phyloP scores from a whole-genome alignment of 2,888 invertebrate species.

The Epsilonema sp. region DNA sequence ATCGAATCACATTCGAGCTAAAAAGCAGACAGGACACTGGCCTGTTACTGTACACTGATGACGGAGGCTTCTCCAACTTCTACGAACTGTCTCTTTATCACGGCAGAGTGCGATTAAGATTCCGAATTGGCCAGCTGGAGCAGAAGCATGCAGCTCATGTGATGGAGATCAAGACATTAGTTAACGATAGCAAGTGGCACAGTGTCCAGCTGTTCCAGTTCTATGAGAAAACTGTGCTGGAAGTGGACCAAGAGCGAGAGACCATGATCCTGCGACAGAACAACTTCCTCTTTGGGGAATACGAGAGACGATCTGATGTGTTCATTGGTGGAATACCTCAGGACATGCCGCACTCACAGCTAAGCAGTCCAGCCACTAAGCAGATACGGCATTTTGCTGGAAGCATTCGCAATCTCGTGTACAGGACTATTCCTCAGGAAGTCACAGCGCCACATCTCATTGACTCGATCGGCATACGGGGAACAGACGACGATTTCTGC shows the following conservation, averaged over 20 bases:
- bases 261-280: slow-evolving; percentile 46
- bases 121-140: slow-evolving; percentile 52
- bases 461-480: slow-evolving; percentile 39
- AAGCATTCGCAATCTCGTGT: slow-evolving; percentile 65
- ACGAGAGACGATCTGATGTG: slow-evolving; percentile 63
- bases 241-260: not conserved
- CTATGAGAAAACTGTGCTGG: slow-evolving; percentile 5
- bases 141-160: not conserved
- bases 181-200: slow-evolving; percentile 78
- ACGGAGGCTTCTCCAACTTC: slow-evolving; percentile 83
- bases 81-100: slow-evolving; percentile 82
- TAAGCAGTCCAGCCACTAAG: slow-evolving; percentile 22
- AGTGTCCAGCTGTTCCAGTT: slow-evolving; percentile 50
- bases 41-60: slow-evolving; percentile 75
- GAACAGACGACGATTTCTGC: slow-evolving; percentile 45
- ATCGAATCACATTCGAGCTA: slow-evolving; percentile 71
- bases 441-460: slow-evolving; percentile 57
- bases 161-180: slow-evolving; percentile 39
- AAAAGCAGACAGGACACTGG: slow-evolving; percentile 76
- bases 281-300: slow-evolving; percentile 62
- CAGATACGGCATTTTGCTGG: slow-evolving; percentile 37
- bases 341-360: slow-evolving; percentile 19
- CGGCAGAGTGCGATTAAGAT: slow-evolving; percentile 63
- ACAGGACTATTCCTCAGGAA: slow-evolving; percentile 47
- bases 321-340: slow-evolving; percentile 76